Evolutionary conservation across 2,888 invertebrate species (phyloP).

Genomic region (Blastobasis adustella): DNA sequence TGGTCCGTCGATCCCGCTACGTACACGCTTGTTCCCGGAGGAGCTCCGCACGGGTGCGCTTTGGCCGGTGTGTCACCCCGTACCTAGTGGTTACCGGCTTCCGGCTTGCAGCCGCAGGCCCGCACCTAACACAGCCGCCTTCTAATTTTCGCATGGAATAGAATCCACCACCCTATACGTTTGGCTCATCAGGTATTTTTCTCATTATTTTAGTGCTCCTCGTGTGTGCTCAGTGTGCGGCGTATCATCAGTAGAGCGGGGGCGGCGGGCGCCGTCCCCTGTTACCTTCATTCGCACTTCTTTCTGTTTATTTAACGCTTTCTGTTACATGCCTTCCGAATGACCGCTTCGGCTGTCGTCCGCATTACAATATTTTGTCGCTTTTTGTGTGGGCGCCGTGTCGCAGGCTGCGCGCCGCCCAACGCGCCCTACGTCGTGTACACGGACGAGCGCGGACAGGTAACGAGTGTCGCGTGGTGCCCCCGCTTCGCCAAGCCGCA

Average conservation of each 20-base stretch:
- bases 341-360: constrained; percentile 72
- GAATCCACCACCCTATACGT: constrained; percentile 72
- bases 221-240: constrained; percentile 68
- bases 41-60: constrained; percentile 68
- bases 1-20: constrained; percentile 72
- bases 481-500: constrained; percentile 16
- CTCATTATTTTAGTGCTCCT: constrained; percentile 69
- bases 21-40: constrained; percentile 71
- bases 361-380: constrained; percentile 67
- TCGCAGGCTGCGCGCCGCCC: constrained; percentile 81
- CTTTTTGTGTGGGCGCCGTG: constrained; percentile 63
- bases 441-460: constrained; percentile 97
- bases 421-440: constrained; percentile 96
- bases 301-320: constrained; percentile 71
- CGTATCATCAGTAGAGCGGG: constrained; percentile 59
- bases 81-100: constrained; percentile 46
- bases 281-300: constrained; percentile 60
- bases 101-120: constrained; percentile 67
- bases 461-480: constrained; percentile 75
- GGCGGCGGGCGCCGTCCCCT: constrained; percentile 49
- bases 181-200: constrained; percentile 74
- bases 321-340: constrained; percentile 76
- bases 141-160: constrained; percentile 74
- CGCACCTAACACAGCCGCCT: constrained; percentile 73
- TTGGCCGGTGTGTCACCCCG: constrained; percentile 67